Conservation (phyloP, 1,140 invertebrate species). For the Drosophila repletoides region DNA sequence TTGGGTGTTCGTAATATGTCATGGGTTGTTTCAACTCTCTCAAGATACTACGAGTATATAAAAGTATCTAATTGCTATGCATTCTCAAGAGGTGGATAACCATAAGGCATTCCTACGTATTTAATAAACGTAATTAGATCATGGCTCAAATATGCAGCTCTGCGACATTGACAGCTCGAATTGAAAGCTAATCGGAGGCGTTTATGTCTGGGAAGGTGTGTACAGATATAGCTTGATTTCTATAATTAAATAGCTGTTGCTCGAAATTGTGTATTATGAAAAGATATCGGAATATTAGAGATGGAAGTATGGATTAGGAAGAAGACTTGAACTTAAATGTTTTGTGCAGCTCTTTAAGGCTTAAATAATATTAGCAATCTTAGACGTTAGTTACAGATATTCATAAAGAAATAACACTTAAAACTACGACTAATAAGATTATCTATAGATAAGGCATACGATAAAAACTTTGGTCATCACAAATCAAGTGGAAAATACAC, state of each 20-base stretch:
- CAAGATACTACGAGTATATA: too few species aligned
- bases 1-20: slow-evolving; percentile 20
- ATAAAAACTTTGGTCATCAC: too few species aligned
- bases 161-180: neutral
- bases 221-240: neutral
- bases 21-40: too few species aligned
- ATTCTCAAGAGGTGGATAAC: slow-evolving; percentile 13
- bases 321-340: too few species aligned
- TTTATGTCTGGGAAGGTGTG: slow-evolving; percentile 18
- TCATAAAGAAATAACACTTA: too few species aligned
- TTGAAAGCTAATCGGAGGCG: slow-evolving; percentile 27
- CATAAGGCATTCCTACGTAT: too few species aligned
- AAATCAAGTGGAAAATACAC: too few species aligned
- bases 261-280: slow-evolving; percentile 3
- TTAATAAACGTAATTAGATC: slow-evolving; percentile 51
- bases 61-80: slow-evolving; percentile 31
- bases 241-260: neutral
- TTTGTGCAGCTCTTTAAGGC: too few species aligned
- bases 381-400: neutral
- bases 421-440: too few species aligned
- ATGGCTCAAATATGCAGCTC: slow-evolving; percentile 28
- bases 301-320: neutral
- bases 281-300: neutral
- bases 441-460: too few species aligned
- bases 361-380: too few species aligned